phyloP scores from a whole-genome alignment of 2,797 vertebrate genomes.

The Darevskia mixta region DNA sequence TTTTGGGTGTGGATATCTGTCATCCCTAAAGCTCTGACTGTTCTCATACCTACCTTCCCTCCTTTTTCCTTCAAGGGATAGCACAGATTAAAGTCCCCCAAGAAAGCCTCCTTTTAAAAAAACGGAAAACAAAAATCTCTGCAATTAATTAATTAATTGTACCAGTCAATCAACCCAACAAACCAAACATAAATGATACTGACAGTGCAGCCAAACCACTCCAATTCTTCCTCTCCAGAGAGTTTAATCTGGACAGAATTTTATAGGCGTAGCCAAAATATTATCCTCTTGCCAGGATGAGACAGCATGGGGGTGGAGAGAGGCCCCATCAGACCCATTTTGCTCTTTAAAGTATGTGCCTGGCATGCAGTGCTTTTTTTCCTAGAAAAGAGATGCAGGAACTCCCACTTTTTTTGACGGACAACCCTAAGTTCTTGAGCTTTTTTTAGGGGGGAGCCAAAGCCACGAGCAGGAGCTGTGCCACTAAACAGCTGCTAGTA shows the following conservation, averaged over 20 bases:
- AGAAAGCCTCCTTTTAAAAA: background rate
- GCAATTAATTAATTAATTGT: background rate
- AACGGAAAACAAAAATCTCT: background rate
- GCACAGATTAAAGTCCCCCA: conserved; percentile 10
- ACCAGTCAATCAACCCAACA: background rate
- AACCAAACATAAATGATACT: background rate
- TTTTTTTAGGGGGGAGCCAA: too few relatives aligned
- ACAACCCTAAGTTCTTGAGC: too few relatives aligned
- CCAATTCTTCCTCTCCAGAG: background rate
- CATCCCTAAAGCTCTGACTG: background rate
- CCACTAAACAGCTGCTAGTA: too few relatives aligned
- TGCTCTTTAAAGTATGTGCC: background rate
- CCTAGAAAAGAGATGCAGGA: too few relatives aligned
- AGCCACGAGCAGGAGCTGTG: too few relatives aligned
- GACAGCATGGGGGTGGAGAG: background rate
- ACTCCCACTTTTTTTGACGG: too few relatives aligned
- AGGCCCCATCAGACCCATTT: background rate
- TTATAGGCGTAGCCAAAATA: background rate
- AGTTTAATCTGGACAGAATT: background rate
- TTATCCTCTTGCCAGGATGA: background rate
- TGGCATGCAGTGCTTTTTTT: too few relatives aligned
- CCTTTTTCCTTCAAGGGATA: background rate
- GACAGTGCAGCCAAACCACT: background rate
- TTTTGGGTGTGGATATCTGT: background rate
- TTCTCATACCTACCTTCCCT: background rate